Conservation (phyloP, 2,113 vertebrate species). For the Dunckerocampus dactyliophorus region DNA sequence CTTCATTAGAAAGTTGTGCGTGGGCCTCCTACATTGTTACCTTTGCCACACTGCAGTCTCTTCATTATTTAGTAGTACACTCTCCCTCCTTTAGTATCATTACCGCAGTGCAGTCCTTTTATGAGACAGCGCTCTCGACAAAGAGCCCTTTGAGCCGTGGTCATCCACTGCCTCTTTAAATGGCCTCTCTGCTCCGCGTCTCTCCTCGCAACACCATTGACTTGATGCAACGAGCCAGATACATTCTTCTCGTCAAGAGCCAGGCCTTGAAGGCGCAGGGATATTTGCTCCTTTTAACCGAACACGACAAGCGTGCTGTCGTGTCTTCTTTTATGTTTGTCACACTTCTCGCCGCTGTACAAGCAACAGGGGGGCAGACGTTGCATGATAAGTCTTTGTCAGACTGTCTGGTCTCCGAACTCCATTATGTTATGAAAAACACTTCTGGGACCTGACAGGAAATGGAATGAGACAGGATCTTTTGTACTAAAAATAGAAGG, state of each 20-base stretch:
- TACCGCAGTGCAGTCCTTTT: constrained; percentile 47
- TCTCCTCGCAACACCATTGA: not conserved
- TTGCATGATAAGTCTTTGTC: not conserved
- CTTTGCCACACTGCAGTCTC: constrained; percentile 35
- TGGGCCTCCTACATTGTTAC: constrained; percentile 23
- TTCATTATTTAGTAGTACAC: constrained; percentile 53
- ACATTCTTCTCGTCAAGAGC: not conserved
- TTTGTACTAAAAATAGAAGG: not conserved
- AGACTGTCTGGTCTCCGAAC: not conserved
- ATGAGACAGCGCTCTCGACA: constrained; percentile 39
- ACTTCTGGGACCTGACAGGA: not conserved
- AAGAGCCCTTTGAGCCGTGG: constrained; percentile 40
- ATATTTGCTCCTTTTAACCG: not conserved
- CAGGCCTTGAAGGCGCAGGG: not conserved
- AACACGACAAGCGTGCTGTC: not conserved
- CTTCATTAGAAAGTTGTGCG: constrained; percentile 6
- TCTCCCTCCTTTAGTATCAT: constrained; percentile 41
- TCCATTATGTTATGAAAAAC: not conserved
- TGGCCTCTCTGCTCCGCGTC: not conserved
- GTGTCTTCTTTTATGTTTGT: not conserved
- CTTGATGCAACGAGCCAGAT: not conserved
- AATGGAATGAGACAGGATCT: not conserved
- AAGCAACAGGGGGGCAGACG: not conserved
- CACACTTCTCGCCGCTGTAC: not conserved
- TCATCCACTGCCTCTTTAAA: constrained; percentile 16